Conservation (phyloP, 2,113 vertebrate genomes). For the Halichoerus grypus region DNA sequence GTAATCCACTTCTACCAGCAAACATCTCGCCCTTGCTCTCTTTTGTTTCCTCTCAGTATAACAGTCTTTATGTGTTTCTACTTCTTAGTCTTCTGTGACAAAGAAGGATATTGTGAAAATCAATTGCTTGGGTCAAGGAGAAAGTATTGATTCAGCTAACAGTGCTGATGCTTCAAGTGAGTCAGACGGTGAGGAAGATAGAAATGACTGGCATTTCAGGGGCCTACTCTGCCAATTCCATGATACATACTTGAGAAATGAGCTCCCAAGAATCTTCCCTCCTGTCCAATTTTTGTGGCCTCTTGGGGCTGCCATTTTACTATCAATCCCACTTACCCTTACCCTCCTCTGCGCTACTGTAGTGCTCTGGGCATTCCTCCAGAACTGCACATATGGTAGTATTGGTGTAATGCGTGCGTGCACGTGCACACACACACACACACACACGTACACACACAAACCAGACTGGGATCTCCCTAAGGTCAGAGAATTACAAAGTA, state of each 20-base stretch:
- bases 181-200: slow-evolving; percentile 74
- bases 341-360: not conserved
- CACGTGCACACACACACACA: not conserved
- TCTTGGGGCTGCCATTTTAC: slow-evolving; percentile 25
- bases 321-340: not conserved
- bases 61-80: slow-evolving; percentile 13
- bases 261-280: slow-evolving; percentile 64
- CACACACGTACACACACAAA: not conserved
- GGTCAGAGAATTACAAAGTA: not conserved
- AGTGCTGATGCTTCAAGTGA: slow-evolving; percentile 77
- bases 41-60: slow-evolving; percentile 51
- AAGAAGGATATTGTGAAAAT: slow-evolving; percentile 81
- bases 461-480: not conserved
- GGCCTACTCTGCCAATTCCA: slow-evolving; percentile 58
- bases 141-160: slow-evolving; percentile 82
- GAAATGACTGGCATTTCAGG: slow-evolving; percentile 70
- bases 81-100: slow-evolving; percentile 69
- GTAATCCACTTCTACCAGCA: not conserved
- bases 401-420: no score
- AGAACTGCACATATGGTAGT: not conserved
- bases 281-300: not conserved
- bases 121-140: slow-evolving; percentile 78
- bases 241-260: slow-evolving; percentile 68
- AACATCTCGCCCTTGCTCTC: not conserved
- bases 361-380: not conserved